A percentile compares a stretch with the other conserved stretches of the same genome.
Conservation (phyloP, 2,113 vertebrate genomes). For the Condylura cristata region DNA sequence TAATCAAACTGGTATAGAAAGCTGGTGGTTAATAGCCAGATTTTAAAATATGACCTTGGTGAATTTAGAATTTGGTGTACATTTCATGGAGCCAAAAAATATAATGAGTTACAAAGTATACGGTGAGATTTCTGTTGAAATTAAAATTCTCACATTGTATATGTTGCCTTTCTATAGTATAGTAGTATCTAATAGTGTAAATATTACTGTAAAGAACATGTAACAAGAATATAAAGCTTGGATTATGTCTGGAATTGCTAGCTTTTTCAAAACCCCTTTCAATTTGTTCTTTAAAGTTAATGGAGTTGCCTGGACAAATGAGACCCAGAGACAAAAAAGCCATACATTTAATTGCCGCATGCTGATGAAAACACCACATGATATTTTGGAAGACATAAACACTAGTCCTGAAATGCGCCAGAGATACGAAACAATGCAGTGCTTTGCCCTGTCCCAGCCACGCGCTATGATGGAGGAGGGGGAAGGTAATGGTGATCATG, state of each 20-base stretch:
- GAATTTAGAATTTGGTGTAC: conserved; percentile 16
- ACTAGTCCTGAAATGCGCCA: conserved; percentile 84
- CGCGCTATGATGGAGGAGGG: conserved; percentile 98
- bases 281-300: conserved; percentile 86
- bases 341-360: conserved; percentile 98
- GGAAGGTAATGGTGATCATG: conserved; percentile 89
- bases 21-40: neutral
- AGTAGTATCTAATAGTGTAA: neutral
- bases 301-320: conserved; percentile 94
- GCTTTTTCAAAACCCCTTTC: conserved; percentile 33
- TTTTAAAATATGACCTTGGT: neutral
- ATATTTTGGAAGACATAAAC: conserved; percentile 89
- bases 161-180: neutral
- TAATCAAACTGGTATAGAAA: neutral
- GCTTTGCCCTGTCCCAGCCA: conserved; percentile 97
- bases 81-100: neutral
- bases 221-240: conserved; percentile 7
- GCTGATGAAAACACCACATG: conserved; percentile 91
- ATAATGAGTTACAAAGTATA: neutral
- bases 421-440: conserved; percentile 99
- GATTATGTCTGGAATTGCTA: neutral
- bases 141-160: neutral
- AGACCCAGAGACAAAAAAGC: conserved; percentile 95
- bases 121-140: neutral
- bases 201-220: neutral